These are phyloP conservation scores for Vanacampus margaritifer DNA, from an alignment of 2,113 vertebrate genomes.

Conservation along the genomic window DNA sequence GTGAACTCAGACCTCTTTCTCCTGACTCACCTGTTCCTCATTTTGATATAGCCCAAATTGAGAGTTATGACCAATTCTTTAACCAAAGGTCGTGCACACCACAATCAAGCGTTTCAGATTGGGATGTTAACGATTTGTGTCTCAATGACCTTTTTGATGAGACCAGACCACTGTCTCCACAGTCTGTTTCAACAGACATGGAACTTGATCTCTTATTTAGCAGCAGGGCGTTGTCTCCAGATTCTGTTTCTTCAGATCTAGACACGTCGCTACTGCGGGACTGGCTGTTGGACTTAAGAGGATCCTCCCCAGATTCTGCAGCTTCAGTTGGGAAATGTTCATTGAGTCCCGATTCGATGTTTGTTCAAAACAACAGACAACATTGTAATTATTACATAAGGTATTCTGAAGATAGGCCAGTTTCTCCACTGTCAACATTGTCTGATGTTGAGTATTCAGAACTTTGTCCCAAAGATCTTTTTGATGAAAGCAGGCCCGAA, in stretches of 20 bases:
- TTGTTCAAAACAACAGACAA: background rate
- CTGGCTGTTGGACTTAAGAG: background rate
- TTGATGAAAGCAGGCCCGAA: too few relatives aligned
- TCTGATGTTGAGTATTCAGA: too few relatives aligned
- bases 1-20: conserved; percentile 1
- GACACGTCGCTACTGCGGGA: background rate
- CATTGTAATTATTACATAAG: too few relatives aligned
- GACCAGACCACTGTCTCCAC: conserved; percentile 13
- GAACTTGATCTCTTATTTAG: background rate
- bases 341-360: conserved; percentile 3
- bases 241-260: conserved; percentile 19
- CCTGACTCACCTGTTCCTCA: conserved; percentile 25
- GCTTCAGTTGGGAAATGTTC: background rate
- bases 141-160: background rate
- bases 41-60: background rate
- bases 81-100: background rate
- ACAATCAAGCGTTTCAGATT: background rate
- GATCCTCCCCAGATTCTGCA: background rate
- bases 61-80: background rate
- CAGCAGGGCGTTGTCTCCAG: conserved; percentile 10
- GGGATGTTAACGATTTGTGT: background rate
- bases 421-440: too few relatives aligned
- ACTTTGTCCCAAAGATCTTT: too few relatives aligned
- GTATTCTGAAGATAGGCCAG: too few relatives aligned
- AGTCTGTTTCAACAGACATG: background rate